A percentile compares a stretch with the other conserved stretches of the same genome.
Conservation (phyloP, 2,888 invertebrate genomes). For the Athripsodes cinereus region DNA sequence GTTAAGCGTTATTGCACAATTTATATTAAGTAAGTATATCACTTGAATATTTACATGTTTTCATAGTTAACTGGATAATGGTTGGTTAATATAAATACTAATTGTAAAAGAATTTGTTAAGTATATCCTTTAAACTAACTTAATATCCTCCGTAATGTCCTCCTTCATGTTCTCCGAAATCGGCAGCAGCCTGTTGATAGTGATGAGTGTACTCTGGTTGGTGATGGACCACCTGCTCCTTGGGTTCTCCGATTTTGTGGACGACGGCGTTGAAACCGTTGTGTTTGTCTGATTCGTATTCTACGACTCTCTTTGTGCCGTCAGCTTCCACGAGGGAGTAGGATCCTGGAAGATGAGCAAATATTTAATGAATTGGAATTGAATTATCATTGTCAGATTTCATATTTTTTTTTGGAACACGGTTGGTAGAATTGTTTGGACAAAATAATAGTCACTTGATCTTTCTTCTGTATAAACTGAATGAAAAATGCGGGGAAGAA, state of each 20-base stretch:
- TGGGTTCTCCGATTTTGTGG: constrained; percentile 47
- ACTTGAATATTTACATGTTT: no score
- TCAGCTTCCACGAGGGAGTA: constrained; percentile 53
- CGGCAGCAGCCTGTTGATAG: constrained; percentile 27
- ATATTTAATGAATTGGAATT: not conserved
- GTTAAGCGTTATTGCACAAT: not conserved
- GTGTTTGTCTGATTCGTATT: constrained; percentile 54
- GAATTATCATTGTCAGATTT: no score
- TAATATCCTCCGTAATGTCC: constrained; percentile 15
- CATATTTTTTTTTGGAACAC: no score
- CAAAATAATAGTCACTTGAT: no score
- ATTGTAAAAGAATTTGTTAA: no score
- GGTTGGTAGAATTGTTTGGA: no score
- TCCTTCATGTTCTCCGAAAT: constrained; percentile 30
- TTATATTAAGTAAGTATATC: not conserved
- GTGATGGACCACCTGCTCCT: constrained; percentile 33
- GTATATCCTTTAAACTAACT: not conserved
- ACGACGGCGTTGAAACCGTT: constrained; percentile 55
- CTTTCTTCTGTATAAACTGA: no score
- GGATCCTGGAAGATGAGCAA: constrained; percentile 37
- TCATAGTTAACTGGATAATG: no score
- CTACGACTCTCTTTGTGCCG: constrained; percentile 53
- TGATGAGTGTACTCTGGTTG: constrained; percentile 27
- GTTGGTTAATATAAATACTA: no score
- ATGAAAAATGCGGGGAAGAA: no score